Conservation (phyloP, 2,113 vertebrate genomes). For the Rhea americana region DNA sequence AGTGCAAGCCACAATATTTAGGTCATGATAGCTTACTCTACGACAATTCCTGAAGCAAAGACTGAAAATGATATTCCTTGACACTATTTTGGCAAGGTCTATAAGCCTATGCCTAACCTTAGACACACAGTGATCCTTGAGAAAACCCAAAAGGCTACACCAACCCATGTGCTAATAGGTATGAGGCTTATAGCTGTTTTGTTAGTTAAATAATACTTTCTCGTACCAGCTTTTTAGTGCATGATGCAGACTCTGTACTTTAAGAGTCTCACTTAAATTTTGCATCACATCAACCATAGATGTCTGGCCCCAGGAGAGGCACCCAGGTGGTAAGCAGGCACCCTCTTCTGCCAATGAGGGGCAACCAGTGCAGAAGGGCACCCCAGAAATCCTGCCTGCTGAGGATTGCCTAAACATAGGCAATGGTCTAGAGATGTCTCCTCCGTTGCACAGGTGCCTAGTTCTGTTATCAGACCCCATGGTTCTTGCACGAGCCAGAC, state of each 20-base stretch:
- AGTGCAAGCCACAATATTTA: slow-evolving; percentile 12
- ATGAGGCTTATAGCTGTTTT: background rate
- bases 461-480: background rate
- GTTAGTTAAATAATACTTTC: background rate
- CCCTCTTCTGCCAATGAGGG: rapidly evolving
- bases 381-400: background rate
- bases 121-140: background rate
- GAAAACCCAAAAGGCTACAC: background rate
- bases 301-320: background rate
- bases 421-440: background rate
- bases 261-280: background rate
- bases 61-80: background rate
- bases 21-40: background rate
- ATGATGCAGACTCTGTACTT: background rate
- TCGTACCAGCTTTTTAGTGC: background rate
- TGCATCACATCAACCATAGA: background rate
- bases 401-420: background rate
- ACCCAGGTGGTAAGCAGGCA: background rate
- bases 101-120: background rate
- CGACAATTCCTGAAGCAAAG: background rate
- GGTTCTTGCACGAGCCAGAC: background rate
- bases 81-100: background rate
- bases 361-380: background rate
- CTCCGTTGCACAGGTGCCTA: background rate
- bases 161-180: rapidly evolving